phyloP scores from a whole-genome alignment of 2,888 invertebrate genomes.

The Drosophila greeni region DNA sequence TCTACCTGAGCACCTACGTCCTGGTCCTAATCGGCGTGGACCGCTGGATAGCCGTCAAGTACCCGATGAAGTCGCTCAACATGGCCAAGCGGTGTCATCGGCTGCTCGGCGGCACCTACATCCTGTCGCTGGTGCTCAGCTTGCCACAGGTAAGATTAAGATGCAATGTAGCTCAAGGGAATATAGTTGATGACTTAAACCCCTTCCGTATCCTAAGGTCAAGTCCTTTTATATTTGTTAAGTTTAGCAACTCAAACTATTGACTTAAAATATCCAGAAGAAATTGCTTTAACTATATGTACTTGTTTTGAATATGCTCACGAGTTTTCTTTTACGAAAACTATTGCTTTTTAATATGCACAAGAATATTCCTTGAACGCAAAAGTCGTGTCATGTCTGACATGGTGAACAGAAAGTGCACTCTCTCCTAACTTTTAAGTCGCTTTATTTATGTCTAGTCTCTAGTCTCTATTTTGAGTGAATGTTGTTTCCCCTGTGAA shows the following conservation, averaged over 20 bases:
- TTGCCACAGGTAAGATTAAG: conserved; percentile 86
- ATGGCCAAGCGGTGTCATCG: conserved; percentile 85
- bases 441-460: conserved; percentile 1
- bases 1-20: conserved; percentile 90
- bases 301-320: neutral
- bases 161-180: neutral
- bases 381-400: neutral
- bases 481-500: neutral
- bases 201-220: neutral
- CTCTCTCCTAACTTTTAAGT: neutral
- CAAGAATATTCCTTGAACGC: neutral
- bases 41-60: conserved; percentile 88
- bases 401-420: neutral
- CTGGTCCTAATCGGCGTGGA: conserved; percentile 90
- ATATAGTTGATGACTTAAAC: neutral
- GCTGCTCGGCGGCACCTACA: conserved; percentile 85
- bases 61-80: conserved; percentile 86
- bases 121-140: conserved; percentile 86
- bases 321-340: neutral
- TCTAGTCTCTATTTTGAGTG: neutral
- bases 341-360: neutral
- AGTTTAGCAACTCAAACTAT: too few relatives aligned
- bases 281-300: neutral
- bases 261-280: neutral
- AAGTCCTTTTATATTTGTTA: neutral